Percentiles rank a stretch among this genome's conserved stretches.
These are phyloP conservation scores for Elgaria multicarinata DNA, from an alignment of 2,113 vertebrate genomes.

Conservation along the genomic window DNA sequence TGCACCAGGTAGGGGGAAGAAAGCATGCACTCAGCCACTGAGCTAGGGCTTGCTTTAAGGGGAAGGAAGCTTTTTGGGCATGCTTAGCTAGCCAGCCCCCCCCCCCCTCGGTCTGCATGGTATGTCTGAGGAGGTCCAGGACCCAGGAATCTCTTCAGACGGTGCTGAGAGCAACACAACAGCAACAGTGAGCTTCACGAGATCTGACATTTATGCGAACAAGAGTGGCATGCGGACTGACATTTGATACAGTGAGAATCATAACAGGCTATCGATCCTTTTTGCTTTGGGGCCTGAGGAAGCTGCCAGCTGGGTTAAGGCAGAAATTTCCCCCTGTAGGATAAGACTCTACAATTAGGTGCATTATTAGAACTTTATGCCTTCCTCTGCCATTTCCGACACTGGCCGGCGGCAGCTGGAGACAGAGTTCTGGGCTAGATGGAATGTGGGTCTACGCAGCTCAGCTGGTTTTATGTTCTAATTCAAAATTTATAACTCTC, in stretches of 20 bases:
- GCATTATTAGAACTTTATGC: slow-evolving; percentile 62
- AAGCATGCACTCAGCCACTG: not conserved
- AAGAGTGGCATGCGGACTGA: slow-evolving; percentile 20
- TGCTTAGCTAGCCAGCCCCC: not conserved
- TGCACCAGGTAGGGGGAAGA: too few species aligned
- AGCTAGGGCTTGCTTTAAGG: not conserved
- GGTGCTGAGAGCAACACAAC: not conserved
- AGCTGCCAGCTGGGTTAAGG: slow-evolving; percentile 53
- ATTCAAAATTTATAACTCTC: slow-evolving; percentile 67
- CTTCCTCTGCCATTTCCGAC: slow-evolving; percentile 57
- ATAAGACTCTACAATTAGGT: slow-evolving; percentile 46
- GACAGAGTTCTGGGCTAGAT: slow-evolving; percentile 45
- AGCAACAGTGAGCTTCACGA: slow-evolving; percentile 37
- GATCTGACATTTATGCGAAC: slow-evolving; percentile 36
- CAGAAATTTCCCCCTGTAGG: slow-evolving; percentile 44
- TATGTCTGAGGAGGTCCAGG: not conserved
- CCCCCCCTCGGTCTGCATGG: not conserved
- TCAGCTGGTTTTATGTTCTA: slow-evolving; percentile 66
- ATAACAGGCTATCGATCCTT: slow-evolving; percentile 55
- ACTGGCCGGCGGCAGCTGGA: slow-evolving; percentile 40
- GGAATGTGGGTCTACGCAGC: slow-evolving; percentile 45
- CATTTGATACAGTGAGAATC: slow-evolving; percentile 40
- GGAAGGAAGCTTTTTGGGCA: too few species aligned
- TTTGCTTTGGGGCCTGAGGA: slow-evolving; percentile 37
- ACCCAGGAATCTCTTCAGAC: not conserved